Percentiles rank a stretch among this genome's conserved stretches.
phyloP scores from a whole-genome alignment of 2,797 vertebrate genomes.

The Esox lucius region DNA sequence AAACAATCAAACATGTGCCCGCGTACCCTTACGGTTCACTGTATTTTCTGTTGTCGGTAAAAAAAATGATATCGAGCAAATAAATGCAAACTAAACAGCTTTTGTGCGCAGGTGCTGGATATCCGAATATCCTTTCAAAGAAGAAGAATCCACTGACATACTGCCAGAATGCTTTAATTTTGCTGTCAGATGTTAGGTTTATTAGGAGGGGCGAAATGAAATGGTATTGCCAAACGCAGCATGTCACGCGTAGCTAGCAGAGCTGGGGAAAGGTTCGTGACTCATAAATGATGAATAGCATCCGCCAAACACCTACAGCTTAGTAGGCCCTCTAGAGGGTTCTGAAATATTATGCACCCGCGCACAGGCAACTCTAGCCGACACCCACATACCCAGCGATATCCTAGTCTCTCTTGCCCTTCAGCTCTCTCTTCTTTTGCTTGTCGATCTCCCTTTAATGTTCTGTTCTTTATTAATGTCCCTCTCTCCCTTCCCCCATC shows the following conservation, averaged over 20 bases:
- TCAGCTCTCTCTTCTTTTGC: neutral
- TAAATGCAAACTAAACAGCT: too few species aligned
- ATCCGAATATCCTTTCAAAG: neutral
- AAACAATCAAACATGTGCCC: neutral
- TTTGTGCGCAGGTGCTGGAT: neutral
- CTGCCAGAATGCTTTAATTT: neutral
- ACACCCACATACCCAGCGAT: neutral
- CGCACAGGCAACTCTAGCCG: neutral
- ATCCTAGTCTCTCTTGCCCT: neutral
- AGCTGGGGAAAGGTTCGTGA: neutral
- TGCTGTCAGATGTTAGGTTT: neutral
- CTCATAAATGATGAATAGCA: neutral
- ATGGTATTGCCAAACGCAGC: neutral
- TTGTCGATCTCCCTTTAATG: neutral
- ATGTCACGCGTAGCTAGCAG: neutral
- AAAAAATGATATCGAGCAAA: neutral
- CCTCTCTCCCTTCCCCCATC: neutral
- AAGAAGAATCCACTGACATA: neutral
- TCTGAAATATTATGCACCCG: slow-evolving; percentile 3
- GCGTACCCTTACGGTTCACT: neutral
- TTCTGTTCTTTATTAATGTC: neutral
- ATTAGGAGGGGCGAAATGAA: neutral
- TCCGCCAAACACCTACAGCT: neutral
- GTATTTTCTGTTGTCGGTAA: neutral
- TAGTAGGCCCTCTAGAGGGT: neutral